Percentiles rank a stretch among this genome's conserved stretches.
These are phyloP conservation scores for Lepidurus packardi DNA, from an alignment of 1,140 invertebrate species.

Conservation along the genomic window DNA sequence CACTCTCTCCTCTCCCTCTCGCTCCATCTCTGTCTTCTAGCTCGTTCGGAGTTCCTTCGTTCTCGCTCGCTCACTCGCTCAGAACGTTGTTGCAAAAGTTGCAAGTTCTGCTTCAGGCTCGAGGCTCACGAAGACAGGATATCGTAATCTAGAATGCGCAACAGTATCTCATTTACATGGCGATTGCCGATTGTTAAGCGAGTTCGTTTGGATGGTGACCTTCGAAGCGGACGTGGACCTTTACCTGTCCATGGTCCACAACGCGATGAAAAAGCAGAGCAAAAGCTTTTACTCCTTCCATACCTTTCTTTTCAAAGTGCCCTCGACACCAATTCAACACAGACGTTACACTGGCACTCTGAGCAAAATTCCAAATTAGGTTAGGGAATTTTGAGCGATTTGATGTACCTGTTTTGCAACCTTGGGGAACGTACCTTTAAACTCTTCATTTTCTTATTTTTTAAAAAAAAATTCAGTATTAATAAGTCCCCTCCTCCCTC, in stretches of 20 bases:
- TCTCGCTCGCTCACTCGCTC: no score
- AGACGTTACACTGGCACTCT: background rate
- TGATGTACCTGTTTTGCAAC: background rate
- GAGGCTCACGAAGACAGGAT: no score
- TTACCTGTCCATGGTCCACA: conserved; percentile 12
- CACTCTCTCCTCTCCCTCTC: no score
- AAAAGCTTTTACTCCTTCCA: conserved; percentile 5
- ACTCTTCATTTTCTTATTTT: no score
- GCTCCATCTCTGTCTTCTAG: no score
- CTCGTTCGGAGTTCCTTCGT: no score
- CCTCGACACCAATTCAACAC: conserved; percentile 16
- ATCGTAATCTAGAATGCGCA: no score
- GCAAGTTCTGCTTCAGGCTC: no score
- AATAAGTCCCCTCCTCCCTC: no score
- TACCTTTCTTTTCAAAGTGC: conserved; percentile 6
- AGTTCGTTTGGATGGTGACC: background rate
- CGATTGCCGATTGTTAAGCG: background rate
- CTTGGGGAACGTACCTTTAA: background rate
- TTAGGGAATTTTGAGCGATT: background rate
- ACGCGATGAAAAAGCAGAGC: background rate
- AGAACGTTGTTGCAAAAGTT: no score
- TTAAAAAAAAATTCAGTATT: no score
- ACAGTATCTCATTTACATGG: background rate
- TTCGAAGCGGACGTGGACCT: conserved; percentile 6
- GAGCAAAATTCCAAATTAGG: conserved; percentile 10